Conservation (phyloP, 2,113 vertebrate genomes). For the Eira barbara region DNA sequence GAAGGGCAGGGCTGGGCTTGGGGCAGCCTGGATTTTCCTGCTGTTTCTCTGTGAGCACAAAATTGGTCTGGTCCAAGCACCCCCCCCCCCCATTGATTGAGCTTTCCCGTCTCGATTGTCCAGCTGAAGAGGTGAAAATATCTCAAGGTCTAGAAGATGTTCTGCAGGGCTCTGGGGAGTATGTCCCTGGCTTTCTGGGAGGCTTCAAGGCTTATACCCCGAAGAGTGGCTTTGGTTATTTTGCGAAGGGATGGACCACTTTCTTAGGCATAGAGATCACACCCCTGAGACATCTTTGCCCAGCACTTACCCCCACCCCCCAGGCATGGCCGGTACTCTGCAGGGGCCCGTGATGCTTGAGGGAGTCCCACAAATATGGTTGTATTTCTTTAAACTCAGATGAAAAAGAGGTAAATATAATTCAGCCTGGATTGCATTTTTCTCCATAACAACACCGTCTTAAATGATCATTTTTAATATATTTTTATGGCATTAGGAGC, state of each 20-base stretch:
- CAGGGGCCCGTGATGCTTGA: no score
- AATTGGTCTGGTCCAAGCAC: not conserved
- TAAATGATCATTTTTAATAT: not conserved
- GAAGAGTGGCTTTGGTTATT: not conserved
- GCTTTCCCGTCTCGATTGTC: not conserved
- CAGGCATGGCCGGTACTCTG: accelerated
- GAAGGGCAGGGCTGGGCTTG: not conserved
- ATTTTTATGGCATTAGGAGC: not conserved
- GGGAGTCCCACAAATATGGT: not conserved
- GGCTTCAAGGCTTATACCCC: not conserved
- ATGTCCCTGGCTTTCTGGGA: not conserved
- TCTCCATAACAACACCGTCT: not conserved
- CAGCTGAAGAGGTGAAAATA: not conserved
- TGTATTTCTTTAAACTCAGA: slow-evolving; percentile 11
- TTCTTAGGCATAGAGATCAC: not conserved
- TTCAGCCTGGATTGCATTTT: not conserved
- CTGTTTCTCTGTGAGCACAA: not conserved
- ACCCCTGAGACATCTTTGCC: not conserved
- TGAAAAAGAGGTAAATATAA: not conserved
- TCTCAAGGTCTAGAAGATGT: not conserved
- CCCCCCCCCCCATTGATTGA: no score
- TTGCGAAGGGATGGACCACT: not conserved
- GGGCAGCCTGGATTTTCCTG: not conserved
- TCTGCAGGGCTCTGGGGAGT: not conserved
- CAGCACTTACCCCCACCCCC: not conserved